Conservation (phyloP, 1,140 invertebrate species). For the Tetramorium alpestre region DNA sequence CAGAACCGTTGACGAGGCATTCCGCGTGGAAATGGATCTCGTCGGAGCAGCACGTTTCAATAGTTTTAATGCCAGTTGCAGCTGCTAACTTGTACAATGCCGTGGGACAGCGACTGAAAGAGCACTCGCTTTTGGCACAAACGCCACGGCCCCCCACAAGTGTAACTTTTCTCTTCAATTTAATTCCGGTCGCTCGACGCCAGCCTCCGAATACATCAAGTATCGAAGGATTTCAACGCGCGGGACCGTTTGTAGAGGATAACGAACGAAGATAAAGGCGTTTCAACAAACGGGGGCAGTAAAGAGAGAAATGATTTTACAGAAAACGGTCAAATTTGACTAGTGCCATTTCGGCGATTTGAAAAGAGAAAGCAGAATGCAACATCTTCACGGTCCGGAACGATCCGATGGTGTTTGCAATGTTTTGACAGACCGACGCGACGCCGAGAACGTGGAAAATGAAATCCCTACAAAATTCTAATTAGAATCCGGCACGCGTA, state of each 20-base stretch:
- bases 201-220: not conserved
- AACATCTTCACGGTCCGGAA: not conserved
- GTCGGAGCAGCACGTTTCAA: constrained; percentile 44
- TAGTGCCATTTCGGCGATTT: not conserved
- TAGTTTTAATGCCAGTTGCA: constrained; percentile 59
- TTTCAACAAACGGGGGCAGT: not conserved
- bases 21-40: constrained; percentile 43
- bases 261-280: not conserved
- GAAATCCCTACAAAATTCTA: constrained; percentile 49
- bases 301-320: not conserved
- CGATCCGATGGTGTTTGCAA: not conserved
- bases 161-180: constrained; percentile 52
- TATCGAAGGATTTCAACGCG: constrained; percentile 6
- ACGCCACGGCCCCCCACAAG: constrained; percentile 21
- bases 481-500: constrained; percentile 47
- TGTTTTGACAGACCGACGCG: constrained; percentile 13
- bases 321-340: not conserved
- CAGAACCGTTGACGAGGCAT: constrained; percentile 15
- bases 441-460: constrained; percentile 29
- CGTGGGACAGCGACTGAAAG: constrained; percentile 17
- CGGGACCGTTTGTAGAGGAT: not conserved
- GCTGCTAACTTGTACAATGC: constrained; percentile 56
- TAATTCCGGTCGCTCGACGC: constrained; percentile 22
- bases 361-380: not conserved
- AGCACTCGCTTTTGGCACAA: constrained; percentile 45